phyloP scores from a whole-genome alignment of 2,888 invertebrate species.

The Sarcophaga rosellei region DNA sequence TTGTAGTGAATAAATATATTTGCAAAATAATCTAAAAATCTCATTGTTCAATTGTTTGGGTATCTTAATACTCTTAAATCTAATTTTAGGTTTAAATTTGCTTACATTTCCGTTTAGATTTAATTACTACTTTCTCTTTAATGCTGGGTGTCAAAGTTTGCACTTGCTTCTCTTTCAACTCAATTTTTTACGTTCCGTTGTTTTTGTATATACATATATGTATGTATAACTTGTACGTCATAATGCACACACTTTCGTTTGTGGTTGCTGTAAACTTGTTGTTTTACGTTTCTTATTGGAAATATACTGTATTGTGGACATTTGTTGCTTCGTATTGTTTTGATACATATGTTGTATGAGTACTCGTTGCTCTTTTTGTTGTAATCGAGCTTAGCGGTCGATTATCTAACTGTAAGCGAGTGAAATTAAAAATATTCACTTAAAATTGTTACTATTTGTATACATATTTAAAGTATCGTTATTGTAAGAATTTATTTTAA shows the following conservation, averaged over 20 bases:
- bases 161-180: not conserved
- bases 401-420: slow-evolving; percentile 69
- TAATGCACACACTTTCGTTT: slow-evolving; percentile 42
- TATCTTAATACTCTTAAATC: too few relatives aligned
- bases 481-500: not conserved
- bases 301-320: slow-evolving; percentile 13
- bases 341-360: not conserved
- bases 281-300: slow-evolving; percentile 31
- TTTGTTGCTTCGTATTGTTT: slow-evolving; percentile 47
- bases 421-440: slow-evolving; percentile 59
- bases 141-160: slow-evolving; percentile 8
- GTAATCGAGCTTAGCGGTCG: slow-evolving; percentile 19
- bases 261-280: slow-evolving; percentile 10
- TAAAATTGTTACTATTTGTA: not conserved
- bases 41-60: not conserved
- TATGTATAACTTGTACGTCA: not conserved
- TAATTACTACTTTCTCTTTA: slow-evolving; percentile 22
- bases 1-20: slow-evolving; percentile 6
- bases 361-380: slow-evolving; percentile 9
- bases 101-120: not conserved
- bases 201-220: not conserved
- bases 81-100: not conserved
- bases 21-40: not conserved
- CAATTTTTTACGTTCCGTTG: slow-evolving; percentile 5
- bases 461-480: not conserved